Evolutionary conservation across 2,888 invertebrate genomes (phyloP).

Genomic region (Elegia similella): DNA sequence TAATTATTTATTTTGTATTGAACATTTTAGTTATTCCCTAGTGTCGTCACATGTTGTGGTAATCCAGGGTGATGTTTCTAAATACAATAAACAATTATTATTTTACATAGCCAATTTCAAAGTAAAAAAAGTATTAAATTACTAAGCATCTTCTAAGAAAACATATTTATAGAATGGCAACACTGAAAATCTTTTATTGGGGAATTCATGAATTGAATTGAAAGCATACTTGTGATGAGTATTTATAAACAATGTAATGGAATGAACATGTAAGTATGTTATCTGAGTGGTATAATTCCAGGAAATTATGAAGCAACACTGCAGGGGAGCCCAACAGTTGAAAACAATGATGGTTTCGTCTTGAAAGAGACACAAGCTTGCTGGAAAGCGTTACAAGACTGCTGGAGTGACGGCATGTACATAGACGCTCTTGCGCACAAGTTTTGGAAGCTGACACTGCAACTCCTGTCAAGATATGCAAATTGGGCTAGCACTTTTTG

Average conservation of each 20-base stretch:
- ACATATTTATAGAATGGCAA: neutral
- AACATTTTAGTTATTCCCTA: neutral
- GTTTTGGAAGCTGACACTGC: slow-evolving; percentile 94
- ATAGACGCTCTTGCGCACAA: slow-evolving; percentile 89
- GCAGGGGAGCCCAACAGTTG: slow-evolving; percentile 50
- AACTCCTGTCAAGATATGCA: slow-evolving; percentile 89
- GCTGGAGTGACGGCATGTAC: slow-evolving; percentile 91
- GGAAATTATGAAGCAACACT: slow-evolving; percentile 68
- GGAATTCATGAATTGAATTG: neutral
- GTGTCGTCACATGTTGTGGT: no score
- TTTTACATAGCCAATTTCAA: no score
- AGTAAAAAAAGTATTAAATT: no score
- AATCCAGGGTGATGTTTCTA: no score
- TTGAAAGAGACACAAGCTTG: slow-evolving; percentile 73
- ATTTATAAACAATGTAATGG: no score
- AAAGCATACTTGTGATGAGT: no score
- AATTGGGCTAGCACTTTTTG: slow-evolving; percentile 84
- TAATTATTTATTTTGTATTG: slow-evolving; percentile 25
- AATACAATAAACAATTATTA: no score
- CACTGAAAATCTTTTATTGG: neutral
- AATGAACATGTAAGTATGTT: neutral
- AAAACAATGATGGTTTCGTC: slow-evolving; percentile 60
- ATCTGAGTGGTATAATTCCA: slow-evolving; percentile 33
- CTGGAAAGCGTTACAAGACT: slow-evolving; percentile 74
- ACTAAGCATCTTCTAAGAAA: neutral